Evolutionary conservation across 1,140 invertebrate genomes (phyloP).

Genomic region (Drosophila nigrodunni): DNA sequence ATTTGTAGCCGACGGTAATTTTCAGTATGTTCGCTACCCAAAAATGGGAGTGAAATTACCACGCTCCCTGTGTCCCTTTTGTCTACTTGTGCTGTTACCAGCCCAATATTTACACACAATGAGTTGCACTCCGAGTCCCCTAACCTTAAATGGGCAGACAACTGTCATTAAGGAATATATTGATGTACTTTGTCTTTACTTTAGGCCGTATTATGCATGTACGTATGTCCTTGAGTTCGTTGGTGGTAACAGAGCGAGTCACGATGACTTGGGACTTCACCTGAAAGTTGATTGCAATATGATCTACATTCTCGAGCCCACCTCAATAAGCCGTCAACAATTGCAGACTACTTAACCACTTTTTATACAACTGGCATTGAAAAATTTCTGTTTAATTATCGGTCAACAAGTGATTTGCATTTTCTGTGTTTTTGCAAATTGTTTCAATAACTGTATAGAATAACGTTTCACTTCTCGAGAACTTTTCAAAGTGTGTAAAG

Average conservation of each 20-base stretch:
- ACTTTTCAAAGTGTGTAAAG: background rate
- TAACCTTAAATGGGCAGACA: slow-evolving; percentile 51
- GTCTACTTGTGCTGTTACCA: slow-evolving; percentile 14
- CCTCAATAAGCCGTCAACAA: slow-evolving; percentile 23
- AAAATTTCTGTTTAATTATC: slow-evolving; percentile 24
- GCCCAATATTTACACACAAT: slow-evolving; percentile 31
- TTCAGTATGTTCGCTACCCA: slow-evolving; percentile 17
- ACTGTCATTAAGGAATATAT: slow-evolving; percentile 48
- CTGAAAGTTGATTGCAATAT: slow-evolving; percentile 28
- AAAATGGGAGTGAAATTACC: slow-evolving; percentile 55
- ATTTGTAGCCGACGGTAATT: slow-evolving; percentile 57
- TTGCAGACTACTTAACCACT: slow-evolving; percentile 9
- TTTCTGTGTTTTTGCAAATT: slow-evolving; percentile 10
- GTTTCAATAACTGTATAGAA: slow-evolving; percentile 4
- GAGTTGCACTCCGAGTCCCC: slow-evolving; percentile 25
- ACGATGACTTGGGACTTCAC: slow-evolving; percentile 51
- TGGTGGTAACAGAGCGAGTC: slow-evolving; percentile 37
- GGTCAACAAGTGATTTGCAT: slow-evolving; percentile 31
- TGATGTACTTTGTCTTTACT: slow-evolving; percentile 20
- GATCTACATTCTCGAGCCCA: slow-evolving; percentile 19
- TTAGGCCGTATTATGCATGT: slow-evolving; percentile 55
- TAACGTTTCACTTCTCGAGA: slow-evolving; percentile 4
- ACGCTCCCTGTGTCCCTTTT: background rate
- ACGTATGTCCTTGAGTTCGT: slow-evolving; percentile 55
- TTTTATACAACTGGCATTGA: slow-evolving; percentile 17